phyloP scores from a whole-genome alignment of 2,113 vertebrate genomes.

The Corythaeola cristata region DNA sequence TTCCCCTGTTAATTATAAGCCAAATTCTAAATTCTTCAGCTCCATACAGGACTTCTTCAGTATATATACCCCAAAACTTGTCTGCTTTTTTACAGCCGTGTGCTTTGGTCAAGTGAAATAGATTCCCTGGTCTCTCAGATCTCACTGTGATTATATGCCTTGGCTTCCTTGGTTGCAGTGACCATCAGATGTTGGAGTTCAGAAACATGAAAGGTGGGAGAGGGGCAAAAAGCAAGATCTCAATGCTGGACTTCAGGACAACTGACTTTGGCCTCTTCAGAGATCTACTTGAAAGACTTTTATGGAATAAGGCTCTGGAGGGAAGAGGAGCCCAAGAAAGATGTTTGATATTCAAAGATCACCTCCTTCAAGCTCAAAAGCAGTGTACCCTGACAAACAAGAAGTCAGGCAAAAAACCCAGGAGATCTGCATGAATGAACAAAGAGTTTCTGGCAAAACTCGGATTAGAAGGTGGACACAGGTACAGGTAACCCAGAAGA shows the following conservation, averaged over 20 bases:
- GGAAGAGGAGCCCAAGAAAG: neutral
- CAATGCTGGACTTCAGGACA: neutral
- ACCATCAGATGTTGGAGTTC: neutral
- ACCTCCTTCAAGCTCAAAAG: neutral
- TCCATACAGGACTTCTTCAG: neutral
- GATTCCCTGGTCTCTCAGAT: rapidly evolving
- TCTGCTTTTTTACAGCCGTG: neutral
- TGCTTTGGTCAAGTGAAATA: neutral
- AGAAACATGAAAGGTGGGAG: rapidly evolving
- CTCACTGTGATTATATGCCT: neutral
- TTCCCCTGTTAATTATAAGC: neutral
- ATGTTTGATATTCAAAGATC: neutral
- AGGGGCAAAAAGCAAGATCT: neutral
- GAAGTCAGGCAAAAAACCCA: neutral
- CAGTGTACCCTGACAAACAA: neutral
- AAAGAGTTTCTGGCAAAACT: neutral
- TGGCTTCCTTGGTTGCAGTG: neutral
- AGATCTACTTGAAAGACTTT: neutral
- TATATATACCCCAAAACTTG: neutral
- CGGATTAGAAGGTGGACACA: neutral
- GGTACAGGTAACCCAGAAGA: neutral
- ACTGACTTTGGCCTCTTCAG: neutral
- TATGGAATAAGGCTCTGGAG: neutral
- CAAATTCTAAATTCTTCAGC: neutral
- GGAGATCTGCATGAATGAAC: neutral